Percentiles rank a stretch among this genome's conserved stretches.
These are phyloP conservation scores for Pangasius sanitwongsei DNA, from an alignment of 2,797 vertebrate genomes.

Conservation along the genomic window DNA sequence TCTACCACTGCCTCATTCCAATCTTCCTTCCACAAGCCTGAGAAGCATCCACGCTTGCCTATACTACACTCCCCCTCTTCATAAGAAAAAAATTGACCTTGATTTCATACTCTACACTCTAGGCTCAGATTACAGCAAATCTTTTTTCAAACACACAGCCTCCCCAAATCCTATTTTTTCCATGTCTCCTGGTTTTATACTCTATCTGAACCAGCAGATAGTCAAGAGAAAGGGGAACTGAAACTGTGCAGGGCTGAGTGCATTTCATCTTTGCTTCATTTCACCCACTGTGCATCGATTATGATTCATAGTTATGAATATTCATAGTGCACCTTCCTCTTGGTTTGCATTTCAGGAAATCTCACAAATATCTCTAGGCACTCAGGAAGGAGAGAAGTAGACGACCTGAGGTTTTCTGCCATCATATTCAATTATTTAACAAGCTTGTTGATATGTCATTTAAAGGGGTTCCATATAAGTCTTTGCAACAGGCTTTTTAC, in stretches of 20 bases:
- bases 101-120: constrained; percentile 67
- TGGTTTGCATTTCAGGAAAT: constrained; percentile 1
- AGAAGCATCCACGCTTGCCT: constrained; percentile 50
- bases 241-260: constrained; percentile 34
- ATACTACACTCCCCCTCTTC: constrained; percentile 59
- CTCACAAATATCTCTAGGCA: not conserved
- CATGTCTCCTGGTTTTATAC: constrained; percentile 46
- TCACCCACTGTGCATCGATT: constrained; percentile 46
- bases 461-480: not conserved
- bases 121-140: constrained; percentile 76
- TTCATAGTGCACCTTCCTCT: constrained; percentile 33
- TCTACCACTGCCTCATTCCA: constrained; percentile 41
- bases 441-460: not conserved
- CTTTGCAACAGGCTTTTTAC: not conserved
- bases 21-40: constrained; percentile 34
- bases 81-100: constrained; percentile 72
- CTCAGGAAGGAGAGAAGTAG: not conserved
- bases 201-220: constrained; percentile 40
- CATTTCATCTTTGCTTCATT: constrained; percentile 46
- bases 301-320: constrained; percentile 52
- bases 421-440: constrained; percentile 21
- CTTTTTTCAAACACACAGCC: constrained; percentile 72
- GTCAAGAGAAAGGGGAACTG: constrained; percentile 38
- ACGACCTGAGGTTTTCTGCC: not conserved
- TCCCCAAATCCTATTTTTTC: constrained; percentile 67